phyloP scores from a whole-genome alignment of 2,888 invertebrate genomes.

The Coelinius sp. region DNA sequence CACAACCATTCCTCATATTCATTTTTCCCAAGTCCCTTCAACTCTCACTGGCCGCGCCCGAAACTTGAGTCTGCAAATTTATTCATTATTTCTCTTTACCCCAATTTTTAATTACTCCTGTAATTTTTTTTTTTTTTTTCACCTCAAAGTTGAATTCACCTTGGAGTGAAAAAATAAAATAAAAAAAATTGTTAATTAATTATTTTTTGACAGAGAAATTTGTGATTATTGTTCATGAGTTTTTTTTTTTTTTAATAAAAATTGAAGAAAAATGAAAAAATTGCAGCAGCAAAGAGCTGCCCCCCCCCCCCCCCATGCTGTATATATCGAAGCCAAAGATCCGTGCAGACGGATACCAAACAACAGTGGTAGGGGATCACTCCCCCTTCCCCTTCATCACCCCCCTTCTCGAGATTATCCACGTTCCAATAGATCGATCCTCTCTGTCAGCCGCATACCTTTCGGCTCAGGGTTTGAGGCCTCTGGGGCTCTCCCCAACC shows the following conservation, averaged over 20 bases:
- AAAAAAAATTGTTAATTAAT: no score
- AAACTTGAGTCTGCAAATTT: slow-evolving; percentile 1
- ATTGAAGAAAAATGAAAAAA: slow-evolving; percentile 12
- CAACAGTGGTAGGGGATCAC: slow-evolving; percentile 52
- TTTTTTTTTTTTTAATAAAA: no score
- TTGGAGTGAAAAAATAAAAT: no score
- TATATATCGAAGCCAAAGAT: slow-evolving; percentile 52
- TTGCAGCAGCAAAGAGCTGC: slow-evolving; percentile 20
- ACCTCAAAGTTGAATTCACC: background rate
- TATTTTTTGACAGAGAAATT: slow-evolving; percentile 4
- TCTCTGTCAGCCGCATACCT: slow-evolving; percentile 65
- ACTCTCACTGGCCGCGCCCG: slow-evolving; percentile 32
- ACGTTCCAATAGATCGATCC: slow-evolving; percentile 65
- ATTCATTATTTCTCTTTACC: background rate
- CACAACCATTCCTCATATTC: slow-evolving; percentile 20
- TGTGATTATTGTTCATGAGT: background rate
- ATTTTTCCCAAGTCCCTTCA: slow-evolving; percentile 29
- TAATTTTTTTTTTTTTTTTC: background rate
- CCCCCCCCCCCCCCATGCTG: slow-evolving; percentile 39
- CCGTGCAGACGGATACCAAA: slow-evolving; percentile 56
- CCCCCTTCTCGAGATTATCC: slow-evolving; percentile 49
- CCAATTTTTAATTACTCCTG: background rate
- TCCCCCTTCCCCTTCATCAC: slow-evolving; percentile 26
- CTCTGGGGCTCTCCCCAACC: slow-evolving; percentile 37
- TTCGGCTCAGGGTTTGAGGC: slow-evolving; percentile 45